Conservation (phyloP, 2,113 vertebrate species). For the Mormyrus iriodes region DNA sequence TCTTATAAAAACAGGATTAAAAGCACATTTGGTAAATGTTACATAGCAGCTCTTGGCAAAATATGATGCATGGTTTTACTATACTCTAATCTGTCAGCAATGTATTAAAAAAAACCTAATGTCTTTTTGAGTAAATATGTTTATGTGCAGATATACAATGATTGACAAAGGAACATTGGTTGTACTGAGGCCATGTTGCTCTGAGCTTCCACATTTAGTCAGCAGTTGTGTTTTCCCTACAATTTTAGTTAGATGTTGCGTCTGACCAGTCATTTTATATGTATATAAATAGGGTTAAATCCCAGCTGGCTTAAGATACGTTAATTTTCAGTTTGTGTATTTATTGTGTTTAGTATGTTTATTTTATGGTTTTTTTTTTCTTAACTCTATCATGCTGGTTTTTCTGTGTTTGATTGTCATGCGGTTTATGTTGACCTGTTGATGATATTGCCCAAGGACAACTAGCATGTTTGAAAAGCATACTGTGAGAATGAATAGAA, state of each 20-base stretch:
- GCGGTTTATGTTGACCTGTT: neutral
- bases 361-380: neutral
- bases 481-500: neutral
- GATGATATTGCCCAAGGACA: neutral
- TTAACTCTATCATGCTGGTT: neutral
- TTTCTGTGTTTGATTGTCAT: neutral
- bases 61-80: neutral
- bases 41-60: neutral
- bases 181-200: neutral
- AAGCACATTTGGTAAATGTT: neutral
- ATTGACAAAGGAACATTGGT: neutral
- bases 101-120: neutral
- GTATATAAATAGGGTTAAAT: neutral
- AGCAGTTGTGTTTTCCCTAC: neutral
- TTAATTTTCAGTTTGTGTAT: neutral
- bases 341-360: neutral
- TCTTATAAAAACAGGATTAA: conserved; percentile 12
- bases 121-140: neutral
- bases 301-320: neutral
- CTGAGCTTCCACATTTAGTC: neutral
- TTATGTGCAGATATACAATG: neutral
- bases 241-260: neutral
- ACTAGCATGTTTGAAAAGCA: neutral
- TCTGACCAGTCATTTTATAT: neutral
- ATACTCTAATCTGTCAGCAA: neutral